A percentile compares a stretch with the other conserved stretches of the same genome.
Evolutionary conservation across 2,888 invertebrate species (phyloP).

Genomic region (Catotricha subobsoleta): DNA sequence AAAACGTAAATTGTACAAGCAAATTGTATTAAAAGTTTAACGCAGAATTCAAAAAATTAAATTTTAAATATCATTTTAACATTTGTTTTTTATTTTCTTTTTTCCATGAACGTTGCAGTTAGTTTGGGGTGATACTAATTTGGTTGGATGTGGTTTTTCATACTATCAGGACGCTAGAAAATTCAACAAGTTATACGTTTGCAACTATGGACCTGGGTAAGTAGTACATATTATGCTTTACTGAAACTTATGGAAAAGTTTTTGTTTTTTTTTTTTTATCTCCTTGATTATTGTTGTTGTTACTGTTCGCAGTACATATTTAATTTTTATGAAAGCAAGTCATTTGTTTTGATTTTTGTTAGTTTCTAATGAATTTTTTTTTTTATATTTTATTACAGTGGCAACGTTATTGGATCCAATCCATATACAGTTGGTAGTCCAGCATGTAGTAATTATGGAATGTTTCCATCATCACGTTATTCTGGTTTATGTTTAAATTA

Average conservation of each 20-base stretch:
- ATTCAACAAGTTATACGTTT: slow-evolving; percentile 66
- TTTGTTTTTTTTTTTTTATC: too few relatives aligned
- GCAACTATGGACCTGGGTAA: slow-evolving; percentile 68
- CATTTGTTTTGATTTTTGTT: too few relatives aligned
- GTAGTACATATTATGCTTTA: slow-evolving; percentile 11
- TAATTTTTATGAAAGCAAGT: too few relatives aligned
- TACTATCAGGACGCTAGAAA: slow-evolving; percentile 62
- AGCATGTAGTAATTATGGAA: slow-evolving; percentile 49
- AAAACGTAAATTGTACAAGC: not conserved
- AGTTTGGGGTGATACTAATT: slow-evolving; percentile 72
- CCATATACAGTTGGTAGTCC: slow-evolving; percentile 62
- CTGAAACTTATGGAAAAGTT: not conserved
- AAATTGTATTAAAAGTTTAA: not conserved
- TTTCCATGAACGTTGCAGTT: slow-evolving; percentile 37
- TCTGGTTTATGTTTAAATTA: slow-evolving; percentile 50
- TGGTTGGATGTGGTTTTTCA: slow-evolving; percentile 73
- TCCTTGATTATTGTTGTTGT: too few relatives aligned
- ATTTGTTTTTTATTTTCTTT: too few relatives aligned
- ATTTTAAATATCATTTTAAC: too few relatives aligned
- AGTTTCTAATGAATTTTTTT: slow-evolving; percentile 12
- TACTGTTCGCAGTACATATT: too few relatives aligned
- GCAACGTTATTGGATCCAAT: slow-evolving; percentile 55
- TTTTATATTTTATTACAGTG: slow-evolving; percentile 28
- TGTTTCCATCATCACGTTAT: slow-evolving; percentile 52
- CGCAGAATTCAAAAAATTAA: not conserved